Evolutionary conservation across 2,888 invertebrate species (phyloP).

Genomic region (Aricia artaxerxes): DNA sequence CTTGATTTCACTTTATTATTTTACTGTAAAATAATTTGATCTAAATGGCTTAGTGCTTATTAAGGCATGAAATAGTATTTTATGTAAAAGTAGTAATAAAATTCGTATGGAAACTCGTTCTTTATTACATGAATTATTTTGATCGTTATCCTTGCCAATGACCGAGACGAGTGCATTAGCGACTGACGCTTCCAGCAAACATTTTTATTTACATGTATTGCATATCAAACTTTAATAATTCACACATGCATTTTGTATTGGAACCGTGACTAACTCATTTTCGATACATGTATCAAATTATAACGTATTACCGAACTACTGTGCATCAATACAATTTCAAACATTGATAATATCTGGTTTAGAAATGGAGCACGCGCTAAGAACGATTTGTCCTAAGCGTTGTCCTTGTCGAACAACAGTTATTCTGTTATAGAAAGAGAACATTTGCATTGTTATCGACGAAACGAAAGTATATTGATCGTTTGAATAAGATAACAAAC

Average conservation of each 20-base stretch:
- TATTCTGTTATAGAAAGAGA: background rate
- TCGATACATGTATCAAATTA: conserved; percentile 6
- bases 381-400: background rate
- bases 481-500: background rate
- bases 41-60: background rate
- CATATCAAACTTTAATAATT: background rate
- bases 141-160: conserved; percentile 12
- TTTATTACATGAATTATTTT: conserved; percentile 1
- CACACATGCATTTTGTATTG: background rate
- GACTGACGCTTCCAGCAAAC: background rate
- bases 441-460: background rate
- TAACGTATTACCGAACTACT: background rate
- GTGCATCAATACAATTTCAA: background rate
- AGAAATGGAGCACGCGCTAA: background rate
- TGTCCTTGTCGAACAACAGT: background rate
- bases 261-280: conserved; percentile 20
- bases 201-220: conserved; percentile 6
- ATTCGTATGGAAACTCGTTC: background rate
- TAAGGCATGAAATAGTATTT: background rate
- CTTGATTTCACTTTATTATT: background rate
- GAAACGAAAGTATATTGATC: background rate
- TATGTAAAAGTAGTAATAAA: background rate
- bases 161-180: conserved; percentile 5
- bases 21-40: background rate
- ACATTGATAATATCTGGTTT: background rate